These are phyloP conservation scores for Thunnus albacares DNA, from an alignment of 2,797 vertebrate genomes.

Conservation along the genomic window DNA sequence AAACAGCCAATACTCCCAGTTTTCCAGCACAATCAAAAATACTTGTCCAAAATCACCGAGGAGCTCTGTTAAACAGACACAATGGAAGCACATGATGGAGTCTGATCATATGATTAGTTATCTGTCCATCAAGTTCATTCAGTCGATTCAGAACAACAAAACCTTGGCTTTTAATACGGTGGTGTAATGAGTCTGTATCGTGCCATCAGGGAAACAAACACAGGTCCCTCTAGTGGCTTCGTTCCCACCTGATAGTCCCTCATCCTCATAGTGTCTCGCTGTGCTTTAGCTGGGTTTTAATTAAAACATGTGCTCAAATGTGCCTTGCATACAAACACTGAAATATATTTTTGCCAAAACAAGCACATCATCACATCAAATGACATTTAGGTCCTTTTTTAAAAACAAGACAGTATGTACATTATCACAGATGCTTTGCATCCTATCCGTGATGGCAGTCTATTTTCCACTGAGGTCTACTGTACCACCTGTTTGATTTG, in stretches of 20 bases:
- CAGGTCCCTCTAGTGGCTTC: slow-evolving; percentile 25
- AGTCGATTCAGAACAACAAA: background rate
- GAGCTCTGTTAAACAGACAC: slow-evolving; percentile 4
- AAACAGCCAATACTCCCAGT: slow-evolving; percentile 3
- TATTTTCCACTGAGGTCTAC: slow-evolving; percentile 22
- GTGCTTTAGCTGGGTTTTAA: slow-evolving; percentile 1
- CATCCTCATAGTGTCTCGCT: background rate
- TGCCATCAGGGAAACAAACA: slow-evolving; percentile 20
- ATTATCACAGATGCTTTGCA: slow-evolving; percentile 43
- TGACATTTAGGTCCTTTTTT: slow-evolving; percentile 3
- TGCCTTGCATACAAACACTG: background rate
- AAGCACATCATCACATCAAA: slow-evolving; percentile 22
- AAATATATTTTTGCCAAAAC: background rate
- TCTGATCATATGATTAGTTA: background rate
- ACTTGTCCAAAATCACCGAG: background rate
- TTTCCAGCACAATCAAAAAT: slow-evolving; percentile 18
- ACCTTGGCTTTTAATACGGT: slow-evolving; percentile 10
- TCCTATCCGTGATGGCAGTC: slow-evolving; percentile 20
- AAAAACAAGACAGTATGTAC: background rate
- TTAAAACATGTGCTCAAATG: slow-evolving; percentile 7
- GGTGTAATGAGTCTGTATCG: background rate
- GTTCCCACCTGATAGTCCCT: background rate
- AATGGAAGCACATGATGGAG: background rate
- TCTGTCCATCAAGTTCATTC: background rate
- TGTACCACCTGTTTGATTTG: slow-evolving; percentile 56